phyloP scores from a whole-genome alignment of 1,140 invertebrate genomes.

The Brachionus manjavacas region DNA sequence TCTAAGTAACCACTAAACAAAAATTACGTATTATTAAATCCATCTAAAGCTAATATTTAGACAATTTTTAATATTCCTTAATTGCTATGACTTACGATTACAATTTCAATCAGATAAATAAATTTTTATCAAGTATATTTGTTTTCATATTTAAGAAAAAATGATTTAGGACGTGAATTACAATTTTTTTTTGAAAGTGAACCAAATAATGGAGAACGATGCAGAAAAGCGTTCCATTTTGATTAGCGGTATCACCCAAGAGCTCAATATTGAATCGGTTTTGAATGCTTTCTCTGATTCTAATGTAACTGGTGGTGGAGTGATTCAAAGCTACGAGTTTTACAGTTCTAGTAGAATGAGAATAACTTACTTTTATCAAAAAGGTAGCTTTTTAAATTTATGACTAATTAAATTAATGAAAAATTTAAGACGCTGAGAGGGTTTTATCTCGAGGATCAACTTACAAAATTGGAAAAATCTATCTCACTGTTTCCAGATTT shows the following conservation, averaged over 20 bases:
- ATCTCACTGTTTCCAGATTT: neutral
- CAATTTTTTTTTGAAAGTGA: neutral
- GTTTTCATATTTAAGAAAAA: neutral
- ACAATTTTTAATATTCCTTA: neutral
- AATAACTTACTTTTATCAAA: conserved; percentile 16
- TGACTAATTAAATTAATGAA: neutral
- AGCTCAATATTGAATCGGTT: neutral
- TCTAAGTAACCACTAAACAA: neutral
- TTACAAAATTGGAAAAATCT: conserved; percentile 10
- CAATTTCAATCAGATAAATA: conserved; percentile 12
- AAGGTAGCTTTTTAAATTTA: neutral
- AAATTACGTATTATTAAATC: neutral
- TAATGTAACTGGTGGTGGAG: conserved; percentile 18
- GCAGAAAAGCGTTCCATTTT: neutral
- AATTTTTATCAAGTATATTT: conserved; percentile 21
- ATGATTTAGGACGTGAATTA: neutral
- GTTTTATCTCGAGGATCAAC: neutral
- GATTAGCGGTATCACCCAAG: neutral
- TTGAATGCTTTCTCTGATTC: neutral
- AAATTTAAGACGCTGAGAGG: neutral
- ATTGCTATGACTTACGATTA: neutral
- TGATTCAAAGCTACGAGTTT: conserved; percentile 13
- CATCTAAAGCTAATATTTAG: neutral
- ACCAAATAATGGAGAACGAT: conserved; percentile 2
- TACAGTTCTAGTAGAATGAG: neutral